Evolutionary conservation across 2,113 vertebrate genomes (phyloP), one percentile per base, ranked within the genome.

Genomic region (Phainopepla nitens): DNA sequence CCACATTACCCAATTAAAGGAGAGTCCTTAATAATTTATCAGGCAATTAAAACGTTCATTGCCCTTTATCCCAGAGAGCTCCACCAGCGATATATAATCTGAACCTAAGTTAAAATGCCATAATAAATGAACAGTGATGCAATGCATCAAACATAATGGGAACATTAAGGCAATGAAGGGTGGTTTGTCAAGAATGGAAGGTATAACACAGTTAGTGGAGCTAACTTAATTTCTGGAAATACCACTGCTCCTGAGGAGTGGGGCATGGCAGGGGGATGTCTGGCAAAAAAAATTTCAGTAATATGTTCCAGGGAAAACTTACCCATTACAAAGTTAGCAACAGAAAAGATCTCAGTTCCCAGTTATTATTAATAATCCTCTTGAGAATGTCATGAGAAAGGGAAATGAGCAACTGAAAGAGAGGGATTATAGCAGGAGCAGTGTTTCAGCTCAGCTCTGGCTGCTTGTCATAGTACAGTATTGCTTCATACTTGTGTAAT

Each of bases 1-100:
- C 33, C 76, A 76, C 72, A 42, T 94, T 95, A 94, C n/a, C 92
- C 77, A 94, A 94, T 94, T 96, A 96, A 96, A 94, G 88, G 14
- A 95, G 25, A 4, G 45, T 93, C 80, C 95, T 97, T 96, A 96
- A 96, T 96, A 96, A 97, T 97, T 96, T 93, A 97, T 97, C 93
- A 96, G 86, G 90, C 96, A 97, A 96, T 96, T 97, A 96, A 95
- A 93, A 69, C 13, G 14, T 90, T 96, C 95, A 91, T 94, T 95
- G 96, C 77, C 88, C 94, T 96, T 94, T 97, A 95, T 97, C 88
- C 85, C 86, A 87, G 92, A 62, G 90, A 90, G 76, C 27, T 90
- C 72, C 39, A 78, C 36, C 49, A 87, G 73, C 73, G 83, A 96
- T 92, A 64, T n/a, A 92, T 56, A 89, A 83, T 50, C 79, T 69